Evolutionary conservation across 35 echinoderm and acorn worm genomes (phyloP).

Genomic region (Ptychodera flava): DNA sequence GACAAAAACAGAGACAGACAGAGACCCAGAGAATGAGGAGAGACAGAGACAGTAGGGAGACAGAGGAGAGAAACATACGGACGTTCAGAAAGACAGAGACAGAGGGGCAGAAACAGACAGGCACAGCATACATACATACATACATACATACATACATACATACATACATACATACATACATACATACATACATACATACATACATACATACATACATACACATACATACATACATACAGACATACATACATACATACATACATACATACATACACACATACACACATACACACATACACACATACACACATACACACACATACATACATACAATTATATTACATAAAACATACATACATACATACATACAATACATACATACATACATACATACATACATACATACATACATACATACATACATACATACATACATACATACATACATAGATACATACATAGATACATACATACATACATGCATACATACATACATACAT

Average conservation of each 20-base stretch:
- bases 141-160: slow-evolving; percentile 30
- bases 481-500: background rate
- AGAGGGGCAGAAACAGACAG: background rate
- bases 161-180: slow-evolving; percentile 30
- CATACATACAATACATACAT: slow-evolving; percentile 9
- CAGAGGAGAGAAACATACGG: background rate
- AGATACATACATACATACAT: background rate
- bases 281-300: slow-evolving; percentile 2
- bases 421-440: slow-evolving; percentile 23
- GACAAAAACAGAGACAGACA: background rate
- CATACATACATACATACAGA: slow-evolving; percentile 9
- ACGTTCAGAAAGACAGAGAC: background rate
- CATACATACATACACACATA: slow-evolving; percentile 15
- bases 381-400: slow-evolving; percentile 31
- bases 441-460: background rate
- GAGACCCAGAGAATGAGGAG: background rate
- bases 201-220: slow-evolving; percentile 11
- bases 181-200: slow-evolving; percentile 20
- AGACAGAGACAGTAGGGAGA: background rate
- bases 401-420: slow-evolving; percentile 44
- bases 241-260: slow-evolving; percentile 19
- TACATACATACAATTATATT: background rate
- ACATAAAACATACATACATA: slow-evolving; percentile 13
- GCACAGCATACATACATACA: slow-evolving; percentile 25
- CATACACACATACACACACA: background rate